phyloP scores from a whole-genome alignment of 2,888 invertebrate species.

The Folsomia manolachei region DNA sequence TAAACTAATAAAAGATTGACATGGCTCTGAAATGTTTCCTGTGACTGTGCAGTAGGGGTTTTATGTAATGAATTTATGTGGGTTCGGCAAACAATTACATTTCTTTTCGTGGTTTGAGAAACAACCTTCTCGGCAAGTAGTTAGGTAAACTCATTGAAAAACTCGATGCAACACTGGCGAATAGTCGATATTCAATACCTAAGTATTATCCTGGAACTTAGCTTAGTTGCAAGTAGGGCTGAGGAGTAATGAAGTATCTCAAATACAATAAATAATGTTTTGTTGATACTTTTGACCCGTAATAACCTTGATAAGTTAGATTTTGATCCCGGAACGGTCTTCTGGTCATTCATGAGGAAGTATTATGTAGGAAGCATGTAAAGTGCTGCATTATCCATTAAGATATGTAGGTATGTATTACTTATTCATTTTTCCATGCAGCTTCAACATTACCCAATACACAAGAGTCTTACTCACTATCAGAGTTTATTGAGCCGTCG shows the following conservation, averaged over 20 bases:
- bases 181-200: no score
- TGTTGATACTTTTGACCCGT: not conserved
- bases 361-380: not conserved
- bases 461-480: no score
- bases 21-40: not conserved
- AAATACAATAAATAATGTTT: not conserved
- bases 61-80: not conserved
- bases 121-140: not conserved
- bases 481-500: no score
- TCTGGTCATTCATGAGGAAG: not conserved
- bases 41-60: not conserved
- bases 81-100: not conserved
- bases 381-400: not conserved
- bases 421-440: not conserved
- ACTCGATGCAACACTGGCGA: not conserved
- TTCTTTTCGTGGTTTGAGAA: not conserved
- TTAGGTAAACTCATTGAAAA: not conserved
- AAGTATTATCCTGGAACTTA: no score
- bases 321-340: not conserved
- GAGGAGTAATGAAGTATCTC: not conserved
- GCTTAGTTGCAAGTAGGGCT: no score
- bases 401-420: not conserved
- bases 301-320: conserved; percentile 5
- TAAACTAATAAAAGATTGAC: not conserved
- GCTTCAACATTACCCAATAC: not conserved